phyloP scores from a whole-genome alignment of 2,888 invertebrate genomes.

The Thalpophila matura region DNA sequence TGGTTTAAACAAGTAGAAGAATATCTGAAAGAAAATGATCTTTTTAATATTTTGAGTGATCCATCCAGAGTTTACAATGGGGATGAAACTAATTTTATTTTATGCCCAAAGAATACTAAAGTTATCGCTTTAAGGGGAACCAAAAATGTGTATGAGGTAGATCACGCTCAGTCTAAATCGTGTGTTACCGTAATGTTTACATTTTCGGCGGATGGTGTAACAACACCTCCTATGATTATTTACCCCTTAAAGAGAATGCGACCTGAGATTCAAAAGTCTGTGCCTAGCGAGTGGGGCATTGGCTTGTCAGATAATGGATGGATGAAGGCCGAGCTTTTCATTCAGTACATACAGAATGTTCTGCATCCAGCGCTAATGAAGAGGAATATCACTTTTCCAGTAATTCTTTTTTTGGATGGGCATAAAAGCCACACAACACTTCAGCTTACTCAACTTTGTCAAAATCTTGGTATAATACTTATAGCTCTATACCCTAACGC shows the following conservation, averaged over 20 bases:
- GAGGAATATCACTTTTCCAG: constrained; percentile 43
- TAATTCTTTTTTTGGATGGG: constrained; percentile 57
- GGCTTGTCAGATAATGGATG: constrained; percentile 56
- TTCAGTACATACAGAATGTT: constrained; percentile 51
- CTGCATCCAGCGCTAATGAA: constrained; percentile 49
- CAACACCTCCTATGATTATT: constrained; percentile 60
- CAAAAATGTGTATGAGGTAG: constrained; percentile 24
- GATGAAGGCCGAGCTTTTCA: constrained; percentile 54
- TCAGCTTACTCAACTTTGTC: constrained; percentile 48
- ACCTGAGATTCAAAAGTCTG: constrained; percentile 40
- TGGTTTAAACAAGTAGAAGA: constrained; percentile 58
- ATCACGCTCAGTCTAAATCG: constrained; percentile 27
- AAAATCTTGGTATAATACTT: constrained; percentile 49
- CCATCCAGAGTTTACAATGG: constrained; percentile 57
- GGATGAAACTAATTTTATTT: constrained; percentile 59
- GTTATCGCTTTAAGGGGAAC: constrained; percentile 33
- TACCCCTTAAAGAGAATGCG: constrained; percentile 56
- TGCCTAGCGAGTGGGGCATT: constrained; percentile 55
- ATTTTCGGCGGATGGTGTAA: constrained; percentile 46
- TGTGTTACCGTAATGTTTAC: constrained; percentile 31
- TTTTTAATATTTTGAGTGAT: constrained; percentile 54
- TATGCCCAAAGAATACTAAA: constrained; percentile 53
- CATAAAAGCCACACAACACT: constrained; percentile 57
- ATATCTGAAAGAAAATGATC: constrained; percentile 55
- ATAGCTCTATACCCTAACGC: constrained; percentile 55